phyloP scores from a whole-genome alignment of 2,888 invertebrate genomes.

The Lasioglossum vierecki region DNA sequence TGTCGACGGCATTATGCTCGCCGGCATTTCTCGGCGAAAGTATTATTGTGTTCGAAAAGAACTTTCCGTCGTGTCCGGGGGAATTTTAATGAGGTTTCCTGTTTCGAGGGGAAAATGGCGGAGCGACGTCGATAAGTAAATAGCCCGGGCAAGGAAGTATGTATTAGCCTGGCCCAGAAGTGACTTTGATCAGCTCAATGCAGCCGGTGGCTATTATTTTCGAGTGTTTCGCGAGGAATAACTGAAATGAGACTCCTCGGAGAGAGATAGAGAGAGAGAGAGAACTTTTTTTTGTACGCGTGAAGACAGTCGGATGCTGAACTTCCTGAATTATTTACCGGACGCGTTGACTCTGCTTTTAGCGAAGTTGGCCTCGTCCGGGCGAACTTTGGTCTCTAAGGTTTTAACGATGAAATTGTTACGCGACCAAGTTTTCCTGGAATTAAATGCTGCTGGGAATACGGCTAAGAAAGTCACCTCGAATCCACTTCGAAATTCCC shows the following conservation, averaged over 20 bases:
- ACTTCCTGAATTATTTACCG: slow-evolving; percentile 36
- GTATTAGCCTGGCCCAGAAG: slow-evolving; percentile 3
- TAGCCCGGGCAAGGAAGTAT: neutral
- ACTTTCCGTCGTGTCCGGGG: neutral
- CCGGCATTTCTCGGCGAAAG: neutral
- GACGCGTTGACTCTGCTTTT: slow-evolving; percentile 35
- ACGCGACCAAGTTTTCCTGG: slow-evolving; percentile 2
- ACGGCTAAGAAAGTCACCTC: neutral
- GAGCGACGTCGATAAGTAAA: slow-evolving; percentile 5
- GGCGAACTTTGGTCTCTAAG: neutral
- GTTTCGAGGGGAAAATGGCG: neutral
- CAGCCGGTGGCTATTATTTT: neutral
- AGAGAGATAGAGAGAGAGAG: neutral
- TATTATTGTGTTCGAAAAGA: slow-evolving; percentile 16
- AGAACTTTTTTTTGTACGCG: neutral
- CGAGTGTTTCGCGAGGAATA: slow-evolving; percentile 29
- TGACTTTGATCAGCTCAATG: slow-evolving; percentile 37
- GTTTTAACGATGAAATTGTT: neutral
- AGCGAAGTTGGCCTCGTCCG: neutral
- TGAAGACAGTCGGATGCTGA: slow-evolving; percentile 3
- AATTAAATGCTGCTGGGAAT: slow-evolving; percentile 13
- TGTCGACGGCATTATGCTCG: neutral
- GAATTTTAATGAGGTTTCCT: slow-evolving; percentile 9
- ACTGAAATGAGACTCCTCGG: neutral
- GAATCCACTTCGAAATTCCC: neutral